Base-by-base conservation (phyloP, 1,140 invertebrate species). In the Drosophila quadrilineata region DNA sequence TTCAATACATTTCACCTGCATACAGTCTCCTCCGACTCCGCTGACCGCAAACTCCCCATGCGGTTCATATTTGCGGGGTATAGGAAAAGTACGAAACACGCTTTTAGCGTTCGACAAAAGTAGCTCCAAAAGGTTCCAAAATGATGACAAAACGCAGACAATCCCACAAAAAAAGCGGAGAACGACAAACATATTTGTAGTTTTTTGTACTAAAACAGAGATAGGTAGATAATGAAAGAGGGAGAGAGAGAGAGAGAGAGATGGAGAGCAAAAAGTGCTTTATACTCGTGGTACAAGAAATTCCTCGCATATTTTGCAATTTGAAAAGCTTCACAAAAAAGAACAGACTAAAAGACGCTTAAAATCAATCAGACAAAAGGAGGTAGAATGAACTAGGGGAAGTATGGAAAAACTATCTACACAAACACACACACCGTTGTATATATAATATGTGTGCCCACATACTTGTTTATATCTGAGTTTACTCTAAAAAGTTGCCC, bases 221-320 rank as follows among this genome's bases (percentile, higher is more conserved):
- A n/a, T n/a, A n/a, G n/a, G n/a, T n/a, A n/a, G n/a, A n/a, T n/a
- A n/a, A n/a, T n/a, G n/a, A n/a, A n/a, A n/a, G n/a, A n/a, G n/a
- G n/a, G n/a, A n/a, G n/a, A n/a, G n/a, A n/a, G n/a, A n/a, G n/a
- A n/a, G n/a, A n/a, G n/a, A n/a, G n/a, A n/a, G n/a, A 57, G 28
- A 46, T 53, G 53, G 41, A 31, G 35, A 48, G 48, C 41, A 26
- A 52, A 69, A 60, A 41, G 63, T 60, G 35, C 45, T 60, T 71
- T 70, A 57, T 65, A 70, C 70, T 70, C 53, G 69, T 59, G 70
- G 75, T 79, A 75, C 71, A 79, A 59, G 58, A 68, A 82, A 80
- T 80, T 80, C 75, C 76, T 8, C 58, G 72, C 76, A 80, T 80
- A 82, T 82, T 75, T 82, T 82, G 43, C 72, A 82, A 80, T 75